A percentile compares a stretch with the other conserved stretches of the same genome.
phyloP scores from a whole-genome alignment of 37 sponge, comb jelly and placozoan species.

The Tethya wilhelma region DNA sequence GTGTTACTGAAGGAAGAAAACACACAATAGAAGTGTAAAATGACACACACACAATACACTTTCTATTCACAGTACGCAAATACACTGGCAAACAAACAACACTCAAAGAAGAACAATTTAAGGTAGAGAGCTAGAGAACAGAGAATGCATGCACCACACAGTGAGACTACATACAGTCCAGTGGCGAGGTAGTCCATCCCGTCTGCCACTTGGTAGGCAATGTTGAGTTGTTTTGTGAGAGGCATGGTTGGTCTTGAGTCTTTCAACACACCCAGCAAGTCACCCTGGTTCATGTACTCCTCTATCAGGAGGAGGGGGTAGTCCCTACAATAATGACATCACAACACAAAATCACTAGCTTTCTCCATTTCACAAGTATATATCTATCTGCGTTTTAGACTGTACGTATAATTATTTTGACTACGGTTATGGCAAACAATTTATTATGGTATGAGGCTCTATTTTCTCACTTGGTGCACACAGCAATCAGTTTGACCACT shows the following conservation, averaged over 20 bases:
- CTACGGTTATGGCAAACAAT: background rate
- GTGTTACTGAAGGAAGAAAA: constrained; percentile 45
- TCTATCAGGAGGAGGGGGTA: constrained; percentile 76
- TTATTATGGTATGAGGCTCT: background rate
- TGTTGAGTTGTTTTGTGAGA: constrained; percentile 57
- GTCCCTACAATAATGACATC: constrained; percentile 67
- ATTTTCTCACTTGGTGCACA: constrained; percentile 75
- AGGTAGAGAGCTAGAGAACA: too few relatives aligned
- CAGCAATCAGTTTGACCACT: constrained; percentile 79
- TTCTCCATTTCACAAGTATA: background rate
- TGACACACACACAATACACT: too few relatives aligned
- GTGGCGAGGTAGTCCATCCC: constrained; percentile 82
- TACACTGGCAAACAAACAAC: too few relatives aligned
- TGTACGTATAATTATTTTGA: background rate
- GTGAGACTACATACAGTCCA: constrained; percentile 51
- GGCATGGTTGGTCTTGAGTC: constrained; percentile 72
- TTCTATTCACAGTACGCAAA: too few relatives aligned
- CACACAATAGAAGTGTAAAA: background rate
- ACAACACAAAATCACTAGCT: too few relatives aligned
- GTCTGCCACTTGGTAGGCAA: constrained; percentile 78
- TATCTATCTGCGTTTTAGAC: background rate
- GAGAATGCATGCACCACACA: too few relatives aligned
- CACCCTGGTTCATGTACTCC: constrained; percentile 88
- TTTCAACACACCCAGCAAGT: constrained; percentile 79
- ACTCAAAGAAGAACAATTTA: too few relatives aligned